Evolutionary conservation across 2,797 vertebrate genomes (phyloP).

Genomic region (Pseudopleuronectes americanus): DNA sequence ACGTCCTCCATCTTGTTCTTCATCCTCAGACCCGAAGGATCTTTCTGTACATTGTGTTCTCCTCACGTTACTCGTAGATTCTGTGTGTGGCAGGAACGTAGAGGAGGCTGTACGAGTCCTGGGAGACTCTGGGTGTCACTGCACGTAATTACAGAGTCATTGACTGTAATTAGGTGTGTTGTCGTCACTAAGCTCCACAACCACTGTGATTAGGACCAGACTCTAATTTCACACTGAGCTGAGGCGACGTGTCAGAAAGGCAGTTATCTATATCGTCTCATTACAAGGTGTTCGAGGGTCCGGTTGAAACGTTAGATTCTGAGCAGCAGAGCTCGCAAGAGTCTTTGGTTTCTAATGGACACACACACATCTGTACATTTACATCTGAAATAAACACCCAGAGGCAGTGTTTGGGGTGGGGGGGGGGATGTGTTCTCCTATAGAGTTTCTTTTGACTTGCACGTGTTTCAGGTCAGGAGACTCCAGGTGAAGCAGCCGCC

Average conservation of each 20-base stretch:
- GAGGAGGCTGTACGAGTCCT: constrained; percentile 1
- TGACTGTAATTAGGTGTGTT: constrained; percentile 62
- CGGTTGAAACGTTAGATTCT: constrained; percentile 5
- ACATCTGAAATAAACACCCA: not conserved
- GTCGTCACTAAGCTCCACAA: constrained; percentile 45
- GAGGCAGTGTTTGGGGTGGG: not conserved
- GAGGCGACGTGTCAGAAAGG: constrained; percentile 46
- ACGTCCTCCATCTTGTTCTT: not conserved
- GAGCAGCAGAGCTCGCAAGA: not conserved
- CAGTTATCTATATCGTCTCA: not conserved
- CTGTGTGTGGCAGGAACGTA: not conserved
- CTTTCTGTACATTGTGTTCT: constrained; percentile 17
- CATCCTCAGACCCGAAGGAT: not conserved
- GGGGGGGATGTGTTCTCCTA: not conserved
- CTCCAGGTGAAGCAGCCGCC: not conserved
- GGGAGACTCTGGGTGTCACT: constrained; percentile 52
- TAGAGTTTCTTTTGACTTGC: not conserved
- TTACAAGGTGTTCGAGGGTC: constrained; percentile 6
- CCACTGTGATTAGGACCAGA: constrained; percentile 55
- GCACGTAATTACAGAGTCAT: constrained; percentile 58
- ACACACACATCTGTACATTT: no score
- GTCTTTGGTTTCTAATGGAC: not conserved
- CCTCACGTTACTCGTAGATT: not conserved
- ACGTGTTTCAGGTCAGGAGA: not conserved
- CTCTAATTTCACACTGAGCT: constrained; percentile 53